These are phyloP conservation scores for Synanthedon andrenaeformis DNA, from an alignment of 2,888 invertebrate species.

Conservation along the genomic window DNA sequence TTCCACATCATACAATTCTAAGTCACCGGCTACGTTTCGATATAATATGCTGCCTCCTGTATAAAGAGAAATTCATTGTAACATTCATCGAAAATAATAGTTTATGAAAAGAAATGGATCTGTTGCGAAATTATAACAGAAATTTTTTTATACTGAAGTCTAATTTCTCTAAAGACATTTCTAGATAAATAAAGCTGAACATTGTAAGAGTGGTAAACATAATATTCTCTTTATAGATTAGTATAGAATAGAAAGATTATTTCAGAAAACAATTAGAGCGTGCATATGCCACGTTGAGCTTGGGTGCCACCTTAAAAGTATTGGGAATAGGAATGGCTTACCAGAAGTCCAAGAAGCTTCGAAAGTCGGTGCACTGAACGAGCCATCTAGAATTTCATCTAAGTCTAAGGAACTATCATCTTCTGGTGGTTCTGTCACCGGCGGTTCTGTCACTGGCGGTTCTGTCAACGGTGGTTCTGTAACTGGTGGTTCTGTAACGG, in stretches of 20 bases:
- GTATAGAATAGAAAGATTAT: too few relatives aligned
- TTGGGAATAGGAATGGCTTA: conserved; percentile 28
- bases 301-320: not conserved
- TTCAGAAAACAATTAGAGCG: too few relatives aligned
- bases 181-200: too few relatives aligned
- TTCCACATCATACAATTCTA: conserved; percentile 67
- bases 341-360: conserved; percentile 88
- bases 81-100: too few relatives aligned
- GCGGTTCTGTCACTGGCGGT: conserved; percentile 8
- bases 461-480: conserved; percentile 13
- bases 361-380: conserved; percentile 75
- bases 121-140: too few relatives aligned
- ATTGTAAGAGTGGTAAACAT: too few relatives aligned
- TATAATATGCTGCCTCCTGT: conserved; percentile 75
- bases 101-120: too few relatives aligned
- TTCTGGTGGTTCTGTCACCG: not conserved
- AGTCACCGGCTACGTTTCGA: conserved; percentile 67
- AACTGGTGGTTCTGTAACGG: not conserved
- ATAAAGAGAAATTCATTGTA: conserved; percentile 19
- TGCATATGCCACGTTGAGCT: too few relatives aligned
- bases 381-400: conserved; percentile 79
- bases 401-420: conserved; percentile 54
- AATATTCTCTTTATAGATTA: too few relatives aligned
- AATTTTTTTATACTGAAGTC: too few relatives aligned
- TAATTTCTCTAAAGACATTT: too few relatives aligned